These are phyloP conservation scores for Botia almorhae DNA, from an alignment of 2,797 vertebrate genomes.

Conservation along the genomic window DNA sequence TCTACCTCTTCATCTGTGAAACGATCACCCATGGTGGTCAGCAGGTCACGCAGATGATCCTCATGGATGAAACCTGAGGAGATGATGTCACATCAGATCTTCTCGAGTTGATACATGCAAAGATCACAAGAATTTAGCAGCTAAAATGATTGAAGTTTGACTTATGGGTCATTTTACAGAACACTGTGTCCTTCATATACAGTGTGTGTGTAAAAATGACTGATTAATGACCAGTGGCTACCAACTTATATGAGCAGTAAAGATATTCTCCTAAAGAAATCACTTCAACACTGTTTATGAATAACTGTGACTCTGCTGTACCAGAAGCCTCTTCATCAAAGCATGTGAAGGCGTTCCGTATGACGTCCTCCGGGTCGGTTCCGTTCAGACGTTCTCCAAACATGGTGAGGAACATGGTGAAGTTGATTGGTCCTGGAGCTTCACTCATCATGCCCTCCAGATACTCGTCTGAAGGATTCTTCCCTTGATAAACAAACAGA, in stretches of 20 bases:
- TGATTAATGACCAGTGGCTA: too few relatives aligned
- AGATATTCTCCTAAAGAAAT: too few relatives aligned
- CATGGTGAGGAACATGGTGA: slow-evolving; percentile 91
- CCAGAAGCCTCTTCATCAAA: slow-evolving; percentile 81
- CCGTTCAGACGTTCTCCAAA: slow-evolving; percentile 87
- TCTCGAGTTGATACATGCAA: not conserved
- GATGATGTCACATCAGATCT: not conserved
- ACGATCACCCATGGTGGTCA: slow-evolving; percentile 88
- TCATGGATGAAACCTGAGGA: slow-evolving; percentile 74
- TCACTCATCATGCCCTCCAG: slow-evolving; percentile 89
- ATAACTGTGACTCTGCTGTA: not conserved
- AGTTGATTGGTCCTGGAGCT: slow-evolving; percentile 86
- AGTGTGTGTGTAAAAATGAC: too few relatives aligned
- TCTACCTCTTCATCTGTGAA: slow-evolving; percentile 88
- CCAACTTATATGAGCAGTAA: too few relatives aligned
- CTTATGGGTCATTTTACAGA: too few relatives aligned
- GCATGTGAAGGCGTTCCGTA: slow-evolving; percentile 86
- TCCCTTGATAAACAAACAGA: slow-evolving; percentile 71
- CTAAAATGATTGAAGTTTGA: too few relatives aligned
- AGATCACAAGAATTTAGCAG: not conserved
- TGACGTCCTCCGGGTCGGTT: slow-evolving; percentile 85
- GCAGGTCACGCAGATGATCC: slow-evolving; percentile 85
- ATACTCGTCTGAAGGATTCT: slow-evolving; percentile 86
- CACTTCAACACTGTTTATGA: not conserved
- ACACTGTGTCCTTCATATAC: too few relatives aligned